A percentile compares a stretch with the other conserved stretches of the same genome.
These are phyloP conservation scores for Embidobia sp. DNA, from an alignment of 2,888 invertebrate species.

Conservation along the genomic window DNA sequence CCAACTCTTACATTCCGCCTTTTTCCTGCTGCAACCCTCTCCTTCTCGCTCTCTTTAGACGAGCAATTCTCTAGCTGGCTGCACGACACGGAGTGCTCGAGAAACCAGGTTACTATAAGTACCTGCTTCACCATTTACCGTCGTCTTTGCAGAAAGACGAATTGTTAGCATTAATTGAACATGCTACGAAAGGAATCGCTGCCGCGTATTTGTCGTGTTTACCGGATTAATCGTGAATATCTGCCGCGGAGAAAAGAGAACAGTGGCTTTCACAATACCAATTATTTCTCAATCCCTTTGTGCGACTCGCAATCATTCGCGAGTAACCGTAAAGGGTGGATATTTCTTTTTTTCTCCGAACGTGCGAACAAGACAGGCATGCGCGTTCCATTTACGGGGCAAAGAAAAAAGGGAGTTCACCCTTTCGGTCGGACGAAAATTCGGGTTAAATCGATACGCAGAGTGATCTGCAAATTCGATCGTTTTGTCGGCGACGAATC, in stretches of 20 bases:
- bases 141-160: constrained; percentile 74
- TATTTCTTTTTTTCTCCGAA: not conserved
- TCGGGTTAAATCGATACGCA: constrained; percentile 11
- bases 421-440: not conserved
- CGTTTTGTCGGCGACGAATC: not conserved
- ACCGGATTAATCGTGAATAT: constrained; percentile 60
- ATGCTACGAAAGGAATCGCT: constrained; percentile 55
- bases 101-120: constrained; percentile 78
- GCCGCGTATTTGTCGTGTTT: constrained; percentile 62
- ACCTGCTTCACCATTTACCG: constrained; percentile 74
- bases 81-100: constrained; percentile 69
- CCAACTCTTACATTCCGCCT: constrained; percentile 60
- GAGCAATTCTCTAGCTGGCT: constrained; percentile 69
- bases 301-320: constrained; percentile 14
- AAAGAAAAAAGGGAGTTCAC: not conserved
- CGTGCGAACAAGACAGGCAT: constrained; percentile 12
- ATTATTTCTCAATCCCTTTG: constrained; percentile 53
- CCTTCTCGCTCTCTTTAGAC: constrained; percentile 9
- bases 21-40: constrained; percentile 34
- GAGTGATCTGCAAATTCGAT: constrained; percentile 2
- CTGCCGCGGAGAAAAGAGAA: constrained; percentile 40
- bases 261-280: constrained; percentile 28
- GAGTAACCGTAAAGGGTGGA: not conserved
- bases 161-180: constrained; percentile 77
- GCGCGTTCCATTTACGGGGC: constrained; percentile 14